These are phyloP conservation scores for Macquaria australasica DNA, from an alignment of 2,113 vertebrate genomes.

Conservation along the genomic window DNA sequence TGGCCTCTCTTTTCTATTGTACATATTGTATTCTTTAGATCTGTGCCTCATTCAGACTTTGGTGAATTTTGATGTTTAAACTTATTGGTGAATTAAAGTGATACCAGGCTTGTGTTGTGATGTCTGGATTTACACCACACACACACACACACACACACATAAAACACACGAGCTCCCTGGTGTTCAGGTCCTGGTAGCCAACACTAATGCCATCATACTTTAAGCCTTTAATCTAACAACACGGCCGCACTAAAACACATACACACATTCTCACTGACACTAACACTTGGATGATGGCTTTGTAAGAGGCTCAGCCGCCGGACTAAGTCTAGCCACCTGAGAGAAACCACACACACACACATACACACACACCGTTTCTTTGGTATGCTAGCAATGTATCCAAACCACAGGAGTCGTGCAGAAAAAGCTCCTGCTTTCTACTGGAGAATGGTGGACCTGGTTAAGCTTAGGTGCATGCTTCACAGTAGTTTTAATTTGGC, in stretches of 20 bases:
- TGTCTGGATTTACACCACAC: constrained; percentile 14
- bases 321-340: constrained; percentile 63
- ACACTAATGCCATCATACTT: constrained; percentile 51
- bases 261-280: constrained; percentile 42
- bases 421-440: neutral
- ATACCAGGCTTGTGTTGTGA: constrained; percentile 37
- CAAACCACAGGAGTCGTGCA: constrained; percentile 7
- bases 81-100: constrained; percentile 70
- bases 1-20: constrained; percentile 56
- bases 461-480: neutral
- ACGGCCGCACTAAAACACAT: constrained; percentile 15
- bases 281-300: constrained; percentile 57
- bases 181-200: constrained; percentile 34
- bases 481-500: constrained; percentile 5
- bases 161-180: constrained; percentile 2
- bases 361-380: constrained; percentile 19
- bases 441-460: neutral
- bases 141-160: constrained; percentile 9
- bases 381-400: constrained; percentile 22
- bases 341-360: constrained; percentile 24
- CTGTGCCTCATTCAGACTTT: constrained; percentile 66
- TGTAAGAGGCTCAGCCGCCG: constrained; percentile 52
- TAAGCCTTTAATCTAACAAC: constrained; percentile 65
- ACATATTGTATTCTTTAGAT: constrained; percentile 56
- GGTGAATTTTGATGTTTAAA: constrained; percentile 68